A percentile compares a stretch with the other conserved stretches of the same genome.
Conservation (phyloP, 2,113 vertebrate species). For the Pantherophis guttatus region DNA sequence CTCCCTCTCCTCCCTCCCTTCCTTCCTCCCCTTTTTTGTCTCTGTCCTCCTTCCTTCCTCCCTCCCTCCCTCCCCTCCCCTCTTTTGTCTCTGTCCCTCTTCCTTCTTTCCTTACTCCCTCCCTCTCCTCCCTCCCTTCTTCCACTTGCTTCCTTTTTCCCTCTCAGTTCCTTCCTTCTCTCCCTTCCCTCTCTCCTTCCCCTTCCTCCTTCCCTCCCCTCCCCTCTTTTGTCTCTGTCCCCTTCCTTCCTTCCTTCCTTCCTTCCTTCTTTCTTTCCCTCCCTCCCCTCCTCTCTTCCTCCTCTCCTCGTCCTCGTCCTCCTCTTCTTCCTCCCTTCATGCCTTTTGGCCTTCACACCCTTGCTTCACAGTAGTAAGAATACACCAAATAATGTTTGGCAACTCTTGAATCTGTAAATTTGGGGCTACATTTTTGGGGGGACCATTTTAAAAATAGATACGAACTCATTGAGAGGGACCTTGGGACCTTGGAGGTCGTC, state of each 20-base stretch:
- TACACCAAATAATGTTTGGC: neutral
- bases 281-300: rapidly evolving
- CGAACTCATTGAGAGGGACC: neutral
- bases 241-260: too few relatives aligned
- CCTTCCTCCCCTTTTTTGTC: too few relatives aligned
- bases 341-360: neutral
- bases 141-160: too few relatives aligned
- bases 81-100: too few relatives aligned
- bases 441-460: too few relatives aligned
- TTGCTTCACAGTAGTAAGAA: neutral
- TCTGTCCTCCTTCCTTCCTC: neutral
- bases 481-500: neutral
- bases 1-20: rapidly evolving
- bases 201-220: rapidly evolving
- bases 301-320: too few relatives aligned
- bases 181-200: rapidly evolving
- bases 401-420: neutral
- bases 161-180: too few relatives aligned
- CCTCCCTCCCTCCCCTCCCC: neutral
- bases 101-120: too few relatives aligned
- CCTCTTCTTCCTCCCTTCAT: too few relatives aligned
- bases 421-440: neutral
- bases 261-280: too few relatives aligned
- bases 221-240: too few relatives aligned
- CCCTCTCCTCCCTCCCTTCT: too few relatives aligned